Conservation (phyloP, 2,113 vertebrate species). For the Mastomys coucha region DNA sequence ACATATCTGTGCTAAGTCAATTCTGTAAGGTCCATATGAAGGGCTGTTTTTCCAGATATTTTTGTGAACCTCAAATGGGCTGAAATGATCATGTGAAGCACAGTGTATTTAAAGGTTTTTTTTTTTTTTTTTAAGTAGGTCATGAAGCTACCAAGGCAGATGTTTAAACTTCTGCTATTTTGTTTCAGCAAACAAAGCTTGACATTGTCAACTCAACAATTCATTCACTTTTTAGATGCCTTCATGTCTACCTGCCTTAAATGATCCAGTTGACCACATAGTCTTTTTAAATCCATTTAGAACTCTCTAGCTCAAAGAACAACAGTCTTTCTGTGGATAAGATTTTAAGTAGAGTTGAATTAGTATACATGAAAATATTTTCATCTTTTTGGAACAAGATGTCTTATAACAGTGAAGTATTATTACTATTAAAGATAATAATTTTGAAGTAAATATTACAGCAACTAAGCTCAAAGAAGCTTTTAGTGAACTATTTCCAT, state of each 20-base stretch:
- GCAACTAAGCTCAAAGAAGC: not conserved
- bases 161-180: not conserved
- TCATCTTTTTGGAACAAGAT: conserved; percentile 32
- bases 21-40: not conserved
- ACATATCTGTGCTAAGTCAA: no score
- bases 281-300: not conserved
- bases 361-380: not conserved
- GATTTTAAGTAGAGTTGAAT: not conserved
- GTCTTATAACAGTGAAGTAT: conserved; percentile 4
- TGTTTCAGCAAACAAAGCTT: not conserved
- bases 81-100: not conserved
- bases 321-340: not conserved
- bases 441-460: conserved; percentile 47
- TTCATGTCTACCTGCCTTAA: not conserved
- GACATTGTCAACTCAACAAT: not conserved
- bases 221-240: not conserved
- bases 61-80: not conserved
- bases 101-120: not conserved
- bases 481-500: not conserved
- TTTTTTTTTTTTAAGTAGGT: not conserved
- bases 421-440: conserved; percentile 47
- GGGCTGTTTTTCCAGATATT: not conserved
- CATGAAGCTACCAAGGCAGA: not conserved
- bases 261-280: not conserved
- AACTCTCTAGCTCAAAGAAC: not conserved